Evolutionary conservation across 2,888 invertebrate species (phyloP), one percentile per base, ranked within the genome.

Genomic region (Autographa pulchrina): DNA sequence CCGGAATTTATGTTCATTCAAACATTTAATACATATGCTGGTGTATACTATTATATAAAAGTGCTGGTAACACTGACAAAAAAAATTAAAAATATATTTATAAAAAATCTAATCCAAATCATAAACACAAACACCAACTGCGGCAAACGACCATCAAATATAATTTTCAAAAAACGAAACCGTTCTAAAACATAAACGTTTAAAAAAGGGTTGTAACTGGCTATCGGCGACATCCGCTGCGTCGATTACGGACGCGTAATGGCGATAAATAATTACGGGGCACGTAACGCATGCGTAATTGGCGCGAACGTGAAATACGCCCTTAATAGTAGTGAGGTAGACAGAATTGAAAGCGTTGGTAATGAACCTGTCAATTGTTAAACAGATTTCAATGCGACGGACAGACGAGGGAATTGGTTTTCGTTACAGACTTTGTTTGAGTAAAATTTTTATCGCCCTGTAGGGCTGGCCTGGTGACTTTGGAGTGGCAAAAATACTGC

Each of bases 241-340:
- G 64, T 78, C 78, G 70, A 82, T 82, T 83, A 83, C 73, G 68
- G 59, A 63, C 56, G 58, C 68, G 72, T 81, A 83, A 82, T 82
- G 68, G 67, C 65, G 75, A 81, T 83, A 74, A 81, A 82, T 82
- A 83, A 81, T 81, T 82, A 77, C 38, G 70, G 54, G 64, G 62
- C 70, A 78, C 74, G 76, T 78, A 81, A 78, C 69, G 70, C 58
- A 8, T 41, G 58, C 58, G 70, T 80, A 80, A 82, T 82, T 82
- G 70, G 69, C 62, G 35, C 61, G 25, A 64, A 66, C 66, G 66
- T 48, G 70, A 68, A 68, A 67, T 69, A 58, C 62, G 65, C 67
- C 71, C 80, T 77, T 80, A 77, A 80, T 77, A 68, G 32, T 32
- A 62, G 54, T 38, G 66, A 65, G 60, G 35, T 54, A 54, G 43